Evolutionary conservation across 2,797 vertebrate genomes (phyloP), one percentile per base, ranked within the genome.

Genomic region (Potorous gilbertii): DNA sequence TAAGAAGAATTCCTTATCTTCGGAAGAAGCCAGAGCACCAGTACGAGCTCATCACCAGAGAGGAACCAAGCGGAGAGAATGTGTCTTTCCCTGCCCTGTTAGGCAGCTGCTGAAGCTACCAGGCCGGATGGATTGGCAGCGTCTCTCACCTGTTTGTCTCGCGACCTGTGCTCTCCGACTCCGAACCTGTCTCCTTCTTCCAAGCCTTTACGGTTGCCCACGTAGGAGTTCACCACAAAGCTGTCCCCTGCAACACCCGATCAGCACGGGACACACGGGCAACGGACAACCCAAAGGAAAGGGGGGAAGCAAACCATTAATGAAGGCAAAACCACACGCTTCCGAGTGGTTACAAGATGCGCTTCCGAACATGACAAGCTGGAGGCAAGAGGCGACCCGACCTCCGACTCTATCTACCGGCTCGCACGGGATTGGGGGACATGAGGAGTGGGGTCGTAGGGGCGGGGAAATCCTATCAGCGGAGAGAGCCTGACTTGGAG

Each of bases 151-250:
- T 99, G 99, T 97, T 98, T 98, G 98, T 98, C 98, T 98, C 98
- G 98, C 74, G 98, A 96, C 96, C 98, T 98, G 95, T 97, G 98
- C 81, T 99, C 99, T 50, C 97, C 57, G 56, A 59, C 90, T 56
- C 55, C 8, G 95, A 98, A 98, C 93, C 98, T 96, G 96, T 99
- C 99, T 55, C 98, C 98, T 96, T 99, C 99, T 98, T 99, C 99
- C 96, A 98, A 97, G 98, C 99, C 99, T 98, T 98, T 98, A 96
- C 98, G 97, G 92, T 95, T 91, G n/a, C 97, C 98, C 87, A 98
- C 97, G 97, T 98, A 98, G 46, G 98, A 98, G 91, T 99, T 99
- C 97, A 98, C 99, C 56, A 98, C 99, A 98, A 99, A 99, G 98
- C 99, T 99, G 98, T 99, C 99, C 96, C 99, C 99, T 99, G 94